phyloP scores from a whole-genome alignment of 1,140 invertebrate species.

The Sipha flava region DNA sequence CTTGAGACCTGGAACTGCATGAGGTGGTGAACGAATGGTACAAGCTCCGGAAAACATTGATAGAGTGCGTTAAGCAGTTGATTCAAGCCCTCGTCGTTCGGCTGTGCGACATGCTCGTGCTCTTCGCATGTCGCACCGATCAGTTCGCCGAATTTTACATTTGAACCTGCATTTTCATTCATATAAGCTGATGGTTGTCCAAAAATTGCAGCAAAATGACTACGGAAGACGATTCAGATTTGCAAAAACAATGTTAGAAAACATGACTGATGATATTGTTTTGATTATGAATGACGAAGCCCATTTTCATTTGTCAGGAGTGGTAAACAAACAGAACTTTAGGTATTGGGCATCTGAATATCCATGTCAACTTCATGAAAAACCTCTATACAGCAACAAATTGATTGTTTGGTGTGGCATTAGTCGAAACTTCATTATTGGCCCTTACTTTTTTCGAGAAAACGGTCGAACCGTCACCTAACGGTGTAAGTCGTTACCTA shows the following conservation, averaged over 20 bases:
- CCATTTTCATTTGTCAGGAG: conserved; percentile 39
- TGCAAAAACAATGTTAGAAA: neutral
- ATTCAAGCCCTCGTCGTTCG: conserved; percentile 22
- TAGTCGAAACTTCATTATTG: conserved; percentile 9
- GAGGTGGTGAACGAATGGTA: neutral
- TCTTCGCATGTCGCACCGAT: conserved; percentile 30
- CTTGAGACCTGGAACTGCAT: neutral
- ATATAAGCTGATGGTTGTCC: conserved; percentile 34
- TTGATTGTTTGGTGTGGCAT: conserved; percentile 40
- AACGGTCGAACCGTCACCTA: conserved; percentile 34
- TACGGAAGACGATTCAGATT: conserved; percentile 25
- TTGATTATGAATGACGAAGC: conserved; percentile 38
- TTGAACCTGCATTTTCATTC: conserved; percentile 34
- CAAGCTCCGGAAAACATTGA: neutral
- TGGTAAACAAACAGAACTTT: conserved; percentile 40
- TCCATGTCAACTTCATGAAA: conserved; percentile 40
- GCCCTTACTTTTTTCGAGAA: conserved; percentile 5
- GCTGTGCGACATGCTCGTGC: conserved; percentile 28
- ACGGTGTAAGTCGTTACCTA: conserved; percentile 34
- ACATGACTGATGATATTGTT: neutral
- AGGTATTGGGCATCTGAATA: conserved; percentile 40
- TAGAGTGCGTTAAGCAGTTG: neutral
- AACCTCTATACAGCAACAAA: conserved; percentile 41
- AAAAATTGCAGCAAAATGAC: conserved; percentile 29
- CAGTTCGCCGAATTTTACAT: conserved; percentile 30